These are phyloP conservation scores for Labeo rohita DNA, from an alignment of 2,113 vertebrate species.

Conservation along the genomic window DNA sequence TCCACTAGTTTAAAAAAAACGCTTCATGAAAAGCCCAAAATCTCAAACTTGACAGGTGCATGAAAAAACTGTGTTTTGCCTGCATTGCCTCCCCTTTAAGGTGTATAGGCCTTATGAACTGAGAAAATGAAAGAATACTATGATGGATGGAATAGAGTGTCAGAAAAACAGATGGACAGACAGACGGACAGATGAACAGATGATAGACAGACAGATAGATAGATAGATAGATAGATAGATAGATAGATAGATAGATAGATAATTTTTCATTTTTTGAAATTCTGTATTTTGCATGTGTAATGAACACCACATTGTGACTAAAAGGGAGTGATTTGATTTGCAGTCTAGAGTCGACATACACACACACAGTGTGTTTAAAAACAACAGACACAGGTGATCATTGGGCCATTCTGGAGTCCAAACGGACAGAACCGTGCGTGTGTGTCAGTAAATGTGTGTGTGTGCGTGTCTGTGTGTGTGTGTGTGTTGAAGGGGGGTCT, in stretches of 20 bases:
- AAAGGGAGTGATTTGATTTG: not conserved
- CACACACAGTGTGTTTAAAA: not conserved
- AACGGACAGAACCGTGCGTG: not conserved
- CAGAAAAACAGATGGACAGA: not conserved
- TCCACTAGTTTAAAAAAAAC: too few species aligned
- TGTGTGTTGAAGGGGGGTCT: conserved; percentile 37
- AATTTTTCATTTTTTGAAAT: not conserved
- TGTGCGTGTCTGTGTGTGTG: conserved; percentile 19
- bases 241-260: not conserved
- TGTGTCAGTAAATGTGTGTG: not conserved
- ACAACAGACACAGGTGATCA: not conserved
- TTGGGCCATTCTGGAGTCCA: not conserved
- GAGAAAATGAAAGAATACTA: too few species aligned
- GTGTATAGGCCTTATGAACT: too few species aligned
- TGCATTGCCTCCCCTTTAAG: too few species aligned
- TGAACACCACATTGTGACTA: not conserved
- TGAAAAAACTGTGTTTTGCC: too few species aligned
- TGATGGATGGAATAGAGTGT: not conserved
- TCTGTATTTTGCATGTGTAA: not conserved
- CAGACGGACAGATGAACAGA: not conserved
- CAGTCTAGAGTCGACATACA: not conserved
- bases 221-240: not conserved
- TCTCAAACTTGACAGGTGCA: too few species aligned
- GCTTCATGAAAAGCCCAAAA: too few species aligned
- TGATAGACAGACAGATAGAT: not conserved